A percentile compares a stretch with the other conserved stretches of the same genome.
Conservation (phyloP, 2,888 invertebrate genomes). For the Leptinotarsa haldemani region DNA sequence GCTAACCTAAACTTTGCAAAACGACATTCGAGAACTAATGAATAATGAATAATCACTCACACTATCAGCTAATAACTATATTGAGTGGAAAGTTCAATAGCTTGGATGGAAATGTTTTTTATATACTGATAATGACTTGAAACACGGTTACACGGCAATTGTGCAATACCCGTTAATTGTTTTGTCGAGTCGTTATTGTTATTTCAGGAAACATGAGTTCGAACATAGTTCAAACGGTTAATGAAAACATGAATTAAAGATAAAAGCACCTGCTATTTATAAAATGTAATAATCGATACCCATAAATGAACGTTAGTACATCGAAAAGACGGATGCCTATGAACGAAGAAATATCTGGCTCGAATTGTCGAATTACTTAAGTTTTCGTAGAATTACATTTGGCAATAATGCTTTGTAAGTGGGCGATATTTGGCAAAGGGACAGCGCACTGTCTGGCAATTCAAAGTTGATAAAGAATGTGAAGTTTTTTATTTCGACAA, state of each 20-base stretch:
- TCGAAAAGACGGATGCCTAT: background rate
- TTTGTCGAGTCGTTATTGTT: conserved; percentile 27
- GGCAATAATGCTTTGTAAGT: background rate
- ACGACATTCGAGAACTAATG: background rate
- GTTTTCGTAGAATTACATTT: background rate
- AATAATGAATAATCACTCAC: no score
- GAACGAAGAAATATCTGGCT: conserved; percentile 2
- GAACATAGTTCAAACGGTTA: background rate
- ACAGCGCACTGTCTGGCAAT: background rate
- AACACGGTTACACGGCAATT: background rate
- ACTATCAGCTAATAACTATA: background rate
- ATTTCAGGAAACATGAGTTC: conserved; percentile 39
- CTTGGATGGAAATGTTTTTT: background rate
- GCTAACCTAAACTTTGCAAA: background rate
- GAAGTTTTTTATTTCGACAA: conserved; percentile 2
- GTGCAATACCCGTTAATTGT: conserved; percentile 22
- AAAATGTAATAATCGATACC: conserved; percentile 2
- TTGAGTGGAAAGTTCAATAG: background rate
- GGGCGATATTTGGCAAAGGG: conserved; percentile 11
- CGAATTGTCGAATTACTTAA: background rate
- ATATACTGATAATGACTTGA: background rate
- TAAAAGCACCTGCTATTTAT: conserved; percentile 8
- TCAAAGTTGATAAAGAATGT: conserved; percentile 10
- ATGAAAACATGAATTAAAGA: background rate
- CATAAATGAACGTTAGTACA: background rate